A percentile compares a stretch with the other conserved stretches of the same genome.
Evolutionary conservation across 2,113 vertebrate species (phyloP).

Genomic region (Boleophthalmus pectinirostris): DNA sequence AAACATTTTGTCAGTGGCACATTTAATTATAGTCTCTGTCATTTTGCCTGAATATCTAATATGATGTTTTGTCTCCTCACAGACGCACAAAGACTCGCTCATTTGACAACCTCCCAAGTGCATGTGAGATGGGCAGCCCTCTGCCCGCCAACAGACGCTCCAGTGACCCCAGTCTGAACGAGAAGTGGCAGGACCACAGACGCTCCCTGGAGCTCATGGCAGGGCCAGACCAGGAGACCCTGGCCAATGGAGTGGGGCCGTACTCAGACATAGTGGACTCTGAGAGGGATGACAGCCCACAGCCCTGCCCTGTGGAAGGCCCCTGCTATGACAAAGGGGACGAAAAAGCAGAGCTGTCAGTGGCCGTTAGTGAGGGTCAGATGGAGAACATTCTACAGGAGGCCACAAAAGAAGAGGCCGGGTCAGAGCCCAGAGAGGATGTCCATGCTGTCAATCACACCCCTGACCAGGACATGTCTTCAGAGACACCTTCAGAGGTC

Average conservation of each 20-base stretch:
- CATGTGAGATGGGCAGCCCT: slow-evolving; percentile 84
- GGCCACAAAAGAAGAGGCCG: slow-evolving; percentile 86
- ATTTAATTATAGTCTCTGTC: slow-evolving; percentile 12
- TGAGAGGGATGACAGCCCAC: slow-evolving; percentile 62
- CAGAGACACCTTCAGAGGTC: slow-evolving; percentile 19
- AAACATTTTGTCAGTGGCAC: slow-evolving; percentile 22
- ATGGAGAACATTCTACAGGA: slow-evolving; percentile 97
- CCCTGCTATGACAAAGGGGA: not conserved
- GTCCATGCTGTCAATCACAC: not conserved
- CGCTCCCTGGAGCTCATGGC: slow-evolving; percentile 89
- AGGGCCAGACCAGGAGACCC: slow-evolving; percentile 64
- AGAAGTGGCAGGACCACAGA: slow-evolving; percentile 97
- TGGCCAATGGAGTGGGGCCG: slow-evolving; percentile 49
- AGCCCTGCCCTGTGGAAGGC: slow-evolving; percentile 30
- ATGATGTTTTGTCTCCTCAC: slow-evolving; percentile 9
- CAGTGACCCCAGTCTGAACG: slow-evolving; percentile 94
- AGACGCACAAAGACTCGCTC: slow-evolving; percentile 96
- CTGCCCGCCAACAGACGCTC: slow-evolving; percentile 87
- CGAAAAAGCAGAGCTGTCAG: slow-evolving; percentile 77
- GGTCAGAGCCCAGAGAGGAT: slow-evolving; percentile 66
- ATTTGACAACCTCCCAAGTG: slow-evolving; percentile 92
- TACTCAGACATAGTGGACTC: slow-evolving; percentile 40
- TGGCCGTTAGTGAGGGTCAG: slow-evolving; percentile 87
- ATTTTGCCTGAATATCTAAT: not conserved
- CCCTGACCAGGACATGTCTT: slow-evolving; percentile 21